Evolutionary conservation across 2,113 vertebrate species (phyloP).

Genomic region (Microtus ochrogaster): DNA sequence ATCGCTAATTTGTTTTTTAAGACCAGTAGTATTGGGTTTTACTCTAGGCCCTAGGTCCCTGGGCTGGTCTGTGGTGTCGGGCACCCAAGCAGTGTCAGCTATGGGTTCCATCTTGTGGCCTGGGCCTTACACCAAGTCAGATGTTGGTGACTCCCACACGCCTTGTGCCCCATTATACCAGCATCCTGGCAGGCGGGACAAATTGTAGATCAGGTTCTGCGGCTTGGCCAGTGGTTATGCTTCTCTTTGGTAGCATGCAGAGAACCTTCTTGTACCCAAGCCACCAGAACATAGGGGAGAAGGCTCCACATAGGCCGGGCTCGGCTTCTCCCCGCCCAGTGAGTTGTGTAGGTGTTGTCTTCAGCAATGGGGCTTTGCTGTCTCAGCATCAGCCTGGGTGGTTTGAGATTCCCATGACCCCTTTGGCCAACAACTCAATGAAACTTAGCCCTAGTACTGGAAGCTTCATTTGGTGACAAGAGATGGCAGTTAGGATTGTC

Average conservation of each 20-base stretch:
- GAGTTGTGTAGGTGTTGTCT: no score
- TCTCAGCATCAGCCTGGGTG: not conserved
- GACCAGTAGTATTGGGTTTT: not conserved
- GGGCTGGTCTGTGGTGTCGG: not conserved
- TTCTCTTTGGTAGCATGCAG: not conserved
- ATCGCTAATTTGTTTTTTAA: not conserved
- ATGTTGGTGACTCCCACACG: not conserved
- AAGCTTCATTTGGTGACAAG: not conserved
- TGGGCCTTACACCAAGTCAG: not conserved
- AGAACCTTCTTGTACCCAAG: not conserved
- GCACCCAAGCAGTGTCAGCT: no score
- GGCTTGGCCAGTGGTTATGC: not conserved
- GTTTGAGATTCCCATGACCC: not conserved
- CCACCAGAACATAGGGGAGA: no score
- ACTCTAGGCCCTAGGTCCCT: not conserved
- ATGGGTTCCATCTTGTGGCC: not conserved
- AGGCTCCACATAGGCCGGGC: not conserved
- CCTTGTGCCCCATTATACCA: not conserved
- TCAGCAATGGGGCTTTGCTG: not conserved
- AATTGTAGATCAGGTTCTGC: not conserved
- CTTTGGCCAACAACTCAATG: not conserved
- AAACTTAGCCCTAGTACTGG: not conserved
- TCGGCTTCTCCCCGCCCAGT: rapidly evolving
- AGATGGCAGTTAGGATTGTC: not conserved
- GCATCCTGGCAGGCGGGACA: no score